phyloP scores from a whole-genome alignment of 2,888 invertebrate species.

The Peribatodes rhomboidaria region DNA sequence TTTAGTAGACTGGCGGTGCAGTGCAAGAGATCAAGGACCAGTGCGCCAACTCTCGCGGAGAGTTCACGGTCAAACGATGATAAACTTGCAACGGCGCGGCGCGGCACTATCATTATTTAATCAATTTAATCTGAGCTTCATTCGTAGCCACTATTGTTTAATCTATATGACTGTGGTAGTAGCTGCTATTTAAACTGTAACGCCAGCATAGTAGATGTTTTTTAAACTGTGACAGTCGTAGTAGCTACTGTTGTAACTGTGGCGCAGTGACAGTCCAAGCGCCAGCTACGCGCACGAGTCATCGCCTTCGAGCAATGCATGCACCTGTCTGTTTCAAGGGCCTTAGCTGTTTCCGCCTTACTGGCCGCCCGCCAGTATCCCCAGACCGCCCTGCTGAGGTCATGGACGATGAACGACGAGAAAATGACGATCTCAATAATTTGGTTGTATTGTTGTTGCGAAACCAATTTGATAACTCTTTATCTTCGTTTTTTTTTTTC shows the following conservation, averaged over 20 bases:
- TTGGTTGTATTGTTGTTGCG: no score
- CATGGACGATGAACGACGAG: background rate
- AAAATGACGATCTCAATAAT: no score
- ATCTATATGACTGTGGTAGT: background rate
- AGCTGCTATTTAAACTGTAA: background rate
- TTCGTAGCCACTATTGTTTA: background rate
- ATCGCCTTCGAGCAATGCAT: background rate
- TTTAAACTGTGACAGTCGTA: background rate
- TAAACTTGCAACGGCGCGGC: background rate
- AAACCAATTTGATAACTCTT: no score
- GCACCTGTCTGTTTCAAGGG: slow-evolving; percentile 1
- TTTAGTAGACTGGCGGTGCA: no score
- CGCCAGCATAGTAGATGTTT: background rate
- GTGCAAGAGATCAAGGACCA: background rate
- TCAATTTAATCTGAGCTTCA: background rate
- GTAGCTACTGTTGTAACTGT: background rate
- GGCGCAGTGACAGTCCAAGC: background rate
- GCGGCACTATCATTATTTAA: background rate
- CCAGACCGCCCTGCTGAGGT: background rate
- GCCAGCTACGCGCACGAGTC: background rate
- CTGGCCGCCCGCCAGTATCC: no score
- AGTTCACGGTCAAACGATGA: slow-evolving; percentile 26
- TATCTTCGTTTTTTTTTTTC: no score
- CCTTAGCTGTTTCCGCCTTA: background rate
- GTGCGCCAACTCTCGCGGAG: slow-evolving; percentile 5